A percentile compares a stretch with the other conserved stretches of the same genome.
Evolutionary conservation across 1,140 invertebrate genomes (phyloP).

Genomic region (Andricus grossulariae): DNA sequence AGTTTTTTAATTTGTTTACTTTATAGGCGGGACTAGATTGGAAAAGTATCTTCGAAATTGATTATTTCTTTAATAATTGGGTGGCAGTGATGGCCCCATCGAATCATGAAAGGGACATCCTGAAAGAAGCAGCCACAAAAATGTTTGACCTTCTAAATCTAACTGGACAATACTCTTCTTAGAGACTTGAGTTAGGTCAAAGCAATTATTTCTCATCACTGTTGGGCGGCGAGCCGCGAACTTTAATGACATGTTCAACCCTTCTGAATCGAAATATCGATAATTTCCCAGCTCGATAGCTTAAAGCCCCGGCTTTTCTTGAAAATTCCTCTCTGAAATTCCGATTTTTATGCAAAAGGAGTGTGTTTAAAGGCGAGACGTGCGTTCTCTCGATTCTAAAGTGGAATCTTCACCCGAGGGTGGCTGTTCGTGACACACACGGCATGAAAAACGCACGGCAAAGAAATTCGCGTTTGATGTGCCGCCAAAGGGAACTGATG

Average conservation of each 20-base stretch:
- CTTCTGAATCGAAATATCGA: too few relatives aligned
- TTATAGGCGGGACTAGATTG: not conserved
- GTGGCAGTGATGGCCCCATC: not conserved
- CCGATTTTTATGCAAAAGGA: conserved; percentile 41
- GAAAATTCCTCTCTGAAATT: not conserved
- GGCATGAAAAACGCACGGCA: conserved; percentile 49
- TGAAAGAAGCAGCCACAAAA: too few relatives aligned
- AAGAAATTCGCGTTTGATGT: conserved; percentile 74
- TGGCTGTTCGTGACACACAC: conserved; percentile 64
- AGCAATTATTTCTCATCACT: too few relatives aligned
- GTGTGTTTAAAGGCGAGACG: conserved; percentile 22
- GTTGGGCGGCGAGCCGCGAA: too few relatives aligned
- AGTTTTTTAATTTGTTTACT: not conserved
- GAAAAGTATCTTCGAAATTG: not conserved
- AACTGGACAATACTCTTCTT: too few relatives aligned
- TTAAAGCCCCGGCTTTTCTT: not conserved
- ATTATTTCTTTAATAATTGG: too few relatives aligned
- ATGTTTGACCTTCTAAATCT: too few relatives aligned
- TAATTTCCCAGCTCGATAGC: too few relatives aligned
- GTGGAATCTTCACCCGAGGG: conserved; percentile 41
- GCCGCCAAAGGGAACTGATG: conserved; percentile 64
- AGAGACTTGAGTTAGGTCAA: too few relatives aligned
- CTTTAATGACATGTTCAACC: too few relatives aligned
- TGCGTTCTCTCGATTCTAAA: conserved; percentile 12
- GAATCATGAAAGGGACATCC: too few relatives aligned